phyloP scores from a whole-genome alignment of 2,888 invertebrate genomes.

The Dioctria rufipes region DNA sequence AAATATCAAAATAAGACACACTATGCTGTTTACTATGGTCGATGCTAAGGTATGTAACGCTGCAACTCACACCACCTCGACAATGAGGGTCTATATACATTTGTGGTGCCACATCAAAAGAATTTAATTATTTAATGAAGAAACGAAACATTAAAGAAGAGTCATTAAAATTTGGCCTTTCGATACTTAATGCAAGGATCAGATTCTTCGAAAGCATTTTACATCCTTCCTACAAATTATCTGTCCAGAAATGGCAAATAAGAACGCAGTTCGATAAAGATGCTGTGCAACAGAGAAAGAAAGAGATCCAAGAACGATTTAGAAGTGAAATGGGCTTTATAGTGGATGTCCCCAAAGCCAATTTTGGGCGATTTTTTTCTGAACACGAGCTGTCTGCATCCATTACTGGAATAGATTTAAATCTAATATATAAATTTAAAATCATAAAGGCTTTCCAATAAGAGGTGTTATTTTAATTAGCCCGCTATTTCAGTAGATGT shows the following conservation, averaged over 20 bases:
- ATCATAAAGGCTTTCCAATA: too few relatives aligned
- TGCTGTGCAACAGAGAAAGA: constrained; percentile 25
- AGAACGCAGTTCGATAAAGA: background rate
- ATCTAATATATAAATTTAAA: constrained; percentile 26
- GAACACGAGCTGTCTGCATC: constrained; percentile 46
- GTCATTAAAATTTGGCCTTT: constrained; percentile 3
- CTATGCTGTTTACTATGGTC: background rate
- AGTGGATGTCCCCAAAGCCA: constrained; percentile 61
- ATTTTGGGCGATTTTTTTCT: constrained; percentile 53
- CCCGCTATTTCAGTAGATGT: too few relatives aligned
- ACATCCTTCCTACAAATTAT: too few relatives aligned
- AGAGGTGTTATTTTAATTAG: too few relatives aligned
- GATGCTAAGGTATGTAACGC: constrained; percentile 11
- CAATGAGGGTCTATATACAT: constrained; percentile 4
- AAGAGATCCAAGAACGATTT: constrained; percentile 57
- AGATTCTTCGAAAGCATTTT: constrained; percentile 6
- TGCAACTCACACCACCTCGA: background rate
- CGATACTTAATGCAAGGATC: constrained; percentile 2
- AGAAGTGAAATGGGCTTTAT: constrained; percentile 58
- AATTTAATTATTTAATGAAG: background rate
- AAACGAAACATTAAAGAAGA: too few relatives aligned
- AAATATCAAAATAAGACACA: background rate
- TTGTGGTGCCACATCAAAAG: background rate
- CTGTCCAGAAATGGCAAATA: background rate
- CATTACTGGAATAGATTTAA: constrained; percentile 48